Percentiles rank a stretch among this genome's conserved stretches.
These are phyloP conservation scores for Cyprinodon variegatus DNA, from an alignment of 2,113 vertebrate genomes.

Conservation along the genomic window DNA sequence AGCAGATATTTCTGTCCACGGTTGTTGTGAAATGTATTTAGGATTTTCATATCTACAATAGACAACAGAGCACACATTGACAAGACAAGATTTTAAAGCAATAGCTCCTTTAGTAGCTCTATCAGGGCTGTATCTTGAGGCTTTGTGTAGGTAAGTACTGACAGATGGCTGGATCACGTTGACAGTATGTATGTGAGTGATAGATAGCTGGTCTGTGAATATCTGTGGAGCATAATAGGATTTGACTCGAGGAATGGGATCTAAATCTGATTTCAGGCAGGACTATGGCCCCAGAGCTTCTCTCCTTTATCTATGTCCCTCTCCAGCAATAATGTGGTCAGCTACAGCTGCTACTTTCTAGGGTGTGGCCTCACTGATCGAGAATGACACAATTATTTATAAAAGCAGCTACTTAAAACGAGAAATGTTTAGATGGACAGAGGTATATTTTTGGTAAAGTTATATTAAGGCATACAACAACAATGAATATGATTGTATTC, in stretches of 20 bases:
- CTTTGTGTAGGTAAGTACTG: constrained; percentile 53
- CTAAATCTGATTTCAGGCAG: constrained; percentile 69
- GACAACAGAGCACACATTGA: constrained; percentile 1
- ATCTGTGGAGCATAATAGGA: constrained; percentile 67
- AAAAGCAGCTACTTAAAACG: constrained; percentile 3
- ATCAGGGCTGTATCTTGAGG: constrained; percentile 38
- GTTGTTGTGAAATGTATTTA: constrained; percentile 20
- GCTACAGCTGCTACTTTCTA: constrained; percentile 45
- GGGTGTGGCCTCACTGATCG: constrained; percentile 59
- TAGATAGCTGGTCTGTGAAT: constrained; percentile 62
- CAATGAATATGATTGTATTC: no score
- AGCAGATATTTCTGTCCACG: constrained; percentile 15
- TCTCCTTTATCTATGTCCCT: constrained; percentile 62
- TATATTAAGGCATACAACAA: no score
- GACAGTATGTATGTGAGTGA: constrained; percentile 58
- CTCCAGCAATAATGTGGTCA: constrained; percentile 56
- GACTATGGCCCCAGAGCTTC: constrained; percentile 65
- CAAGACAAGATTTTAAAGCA: constrained; percentile 27
- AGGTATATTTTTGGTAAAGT: not conserved
- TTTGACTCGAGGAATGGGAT: constrained; percentile 70
- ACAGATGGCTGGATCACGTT: constrained; percentile 64
- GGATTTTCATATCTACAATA: constrained; percentile 13
- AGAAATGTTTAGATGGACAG: not conserved
- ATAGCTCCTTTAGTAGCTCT: constrained; percentile 24
- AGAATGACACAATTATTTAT: constrained; percentile 49